Base-by-base conservation (phyloP, 2,113 vertebrate genomes). In the Nestor notabilis region DNA sequence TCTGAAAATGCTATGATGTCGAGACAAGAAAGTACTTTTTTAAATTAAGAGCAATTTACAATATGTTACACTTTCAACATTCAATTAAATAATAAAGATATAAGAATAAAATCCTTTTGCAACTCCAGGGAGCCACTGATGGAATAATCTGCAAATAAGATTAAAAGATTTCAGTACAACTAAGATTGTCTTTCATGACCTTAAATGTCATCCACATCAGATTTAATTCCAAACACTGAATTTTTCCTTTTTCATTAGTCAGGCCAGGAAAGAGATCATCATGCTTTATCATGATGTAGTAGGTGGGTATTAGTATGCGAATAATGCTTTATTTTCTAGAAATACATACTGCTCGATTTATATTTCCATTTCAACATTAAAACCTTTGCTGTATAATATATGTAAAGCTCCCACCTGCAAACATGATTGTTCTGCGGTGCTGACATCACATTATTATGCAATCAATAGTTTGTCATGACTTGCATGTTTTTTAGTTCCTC, bases 61-160 rank as follows among this genome's bases (percentile, higher is more conserved):
- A 91, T 92, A 92, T 95, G 94, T 87, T 96, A 72, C 68, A 63
- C 77, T 86, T 92, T 69, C 94, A 95, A 92, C 85, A 90, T 93
- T 96, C 92, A 95, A 97, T 96, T 94, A 97, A 97, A 97, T 97
- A 97, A 97, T 97, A 97, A 96, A 97, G 95, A 95, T 97, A 97
- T 97, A 96, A 96, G 94, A 97, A 97, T 92, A 93, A 97, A 97
- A 97, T 95, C 94, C 93, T 93, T 95, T 95, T 95, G 78, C 70
- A 96, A 61, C 94, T 93, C 93, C 94, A 75, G 95, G 96, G 89
- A 98, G 89, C 89, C 71, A 43, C 89, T 95, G 96, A 96, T 97
- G 87, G 95, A 97, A 91, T 97, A 97, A 98, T 97, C 97, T 98
- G 94, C 87, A 97, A 97, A 97, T 96, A 97, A 97, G 97, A 98